phyloP scores from a whole-genome alignment of 1,140 invertebrate species.

The Zaprionus camerounensis region DNA sequence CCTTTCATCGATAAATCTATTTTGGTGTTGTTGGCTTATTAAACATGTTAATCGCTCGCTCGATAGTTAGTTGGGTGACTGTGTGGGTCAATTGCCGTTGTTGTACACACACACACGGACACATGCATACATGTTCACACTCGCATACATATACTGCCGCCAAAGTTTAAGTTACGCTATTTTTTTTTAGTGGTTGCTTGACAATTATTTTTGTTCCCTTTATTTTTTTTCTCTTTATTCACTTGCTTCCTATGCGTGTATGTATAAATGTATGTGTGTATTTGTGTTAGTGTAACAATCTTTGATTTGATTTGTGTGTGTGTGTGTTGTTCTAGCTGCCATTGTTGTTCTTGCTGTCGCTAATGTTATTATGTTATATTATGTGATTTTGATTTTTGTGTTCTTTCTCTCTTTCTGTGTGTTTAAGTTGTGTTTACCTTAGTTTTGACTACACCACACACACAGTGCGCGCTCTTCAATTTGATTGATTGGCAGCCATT shows the following conservation, averaged over 20 bases:
- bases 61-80: conserved; percentile 38
- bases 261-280: conserved; percentile 6
- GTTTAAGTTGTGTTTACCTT: conserved; percentile 41
- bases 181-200: conserved; percentile 59
- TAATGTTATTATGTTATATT: conserved; percentile 24
- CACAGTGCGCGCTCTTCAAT: conserved; percentile 43
- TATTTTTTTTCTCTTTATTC: conserved; percentile 12
- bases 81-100: conserved; percentile 53
- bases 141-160: conserved; percentile 50
- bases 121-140: conserved; percentile 17
- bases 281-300: conserved; percentile 26
- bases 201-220: conserved; percentile 17
- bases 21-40: conserved; percentile 73
- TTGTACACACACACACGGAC: conserved; percentile 25
- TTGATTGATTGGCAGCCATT: conserved; percentile 72
- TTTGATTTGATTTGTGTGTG: conserved; percentile 41
- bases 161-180: conserved; percentile 45
- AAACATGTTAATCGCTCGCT: conserved; percentile 66
- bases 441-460: conserved; percentile 40
- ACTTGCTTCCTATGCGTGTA: background rate
- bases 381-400: conserved; percentile 20
- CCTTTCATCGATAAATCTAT: conserved; percentile 49
- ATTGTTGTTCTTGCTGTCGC: conserved; percentile 34
- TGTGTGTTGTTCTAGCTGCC: conserved; percentile 30
- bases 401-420: conserved; percentile 43